Evolutionary conservation across 1,140 invertebrate genomes (phyloP).

Genomic region (Odontomachus brunneus): DNA sequence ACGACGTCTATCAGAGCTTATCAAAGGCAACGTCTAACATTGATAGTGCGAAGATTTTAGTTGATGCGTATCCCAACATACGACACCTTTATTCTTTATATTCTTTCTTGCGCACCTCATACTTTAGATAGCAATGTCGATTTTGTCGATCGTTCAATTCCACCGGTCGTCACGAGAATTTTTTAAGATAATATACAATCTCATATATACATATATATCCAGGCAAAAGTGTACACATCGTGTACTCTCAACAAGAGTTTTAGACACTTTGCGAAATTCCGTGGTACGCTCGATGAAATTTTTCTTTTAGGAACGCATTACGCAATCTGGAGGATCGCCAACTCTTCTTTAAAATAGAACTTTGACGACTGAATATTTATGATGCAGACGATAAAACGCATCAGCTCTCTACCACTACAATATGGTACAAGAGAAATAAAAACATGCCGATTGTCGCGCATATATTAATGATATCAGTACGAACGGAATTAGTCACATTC

Average conservation of each 20-base stretch:
- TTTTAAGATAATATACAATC: neutral
- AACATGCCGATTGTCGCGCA: neutral
- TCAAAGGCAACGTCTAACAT: neutral
- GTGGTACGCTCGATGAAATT: neutral
- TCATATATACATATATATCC: neutral
- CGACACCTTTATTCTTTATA: slow-evolving; percentile 12
- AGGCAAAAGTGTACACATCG: no score
- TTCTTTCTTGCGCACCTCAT: neutral
- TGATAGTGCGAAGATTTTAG: neutral
- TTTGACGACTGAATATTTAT: slow-evolving; percentile 13
- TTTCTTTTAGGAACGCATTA: slow-evolving; percentile 17
- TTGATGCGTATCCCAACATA: neutral
- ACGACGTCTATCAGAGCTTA: slow-evolving; percentile 17
- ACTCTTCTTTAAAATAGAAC: slow-evolving; percentile 34
- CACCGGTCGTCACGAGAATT: neutral
- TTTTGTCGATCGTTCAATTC: neutral
- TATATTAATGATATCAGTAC: neutral
- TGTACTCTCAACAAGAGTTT: slow-evolving; percentile 4
- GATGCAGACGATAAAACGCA: neutral
- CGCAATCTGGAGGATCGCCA: slow-evolving; percentile 31
- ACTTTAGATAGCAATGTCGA: neutral
- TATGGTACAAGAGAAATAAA: neutral
- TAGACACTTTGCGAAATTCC: neutral
- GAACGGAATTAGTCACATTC: neutral
- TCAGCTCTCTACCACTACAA: neutral